phyloP scores from a whole-genome alignment of 2,797 vertebrate species.

The Decapterus maruadsi region DNA sequence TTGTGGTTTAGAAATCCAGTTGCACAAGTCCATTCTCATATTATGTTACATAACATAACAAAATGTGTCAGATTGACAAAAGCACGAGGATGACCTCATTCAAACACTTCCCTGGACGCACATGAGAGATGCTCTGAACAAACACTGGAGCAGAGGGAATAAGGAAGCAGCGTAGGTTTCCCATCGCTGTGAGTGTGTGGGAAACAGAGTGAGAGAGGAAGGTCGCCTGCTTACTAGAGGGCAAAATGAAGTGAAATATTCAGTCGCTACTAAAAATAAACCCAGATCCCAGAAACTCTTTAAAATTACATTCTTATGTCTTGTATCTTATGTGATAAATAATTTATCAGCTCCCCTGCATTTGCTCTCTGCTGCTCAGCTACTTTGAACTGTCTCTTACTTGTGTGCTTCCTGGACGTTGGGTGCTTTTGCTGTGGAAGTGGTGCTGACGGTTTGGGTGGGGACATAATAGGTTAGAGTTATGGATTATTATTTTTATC shows the following conservation, averaged over 20 bases:
- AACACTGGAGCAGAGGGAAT: slow-evolving; percentile 17
- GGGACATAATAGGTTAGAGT: not conserved
- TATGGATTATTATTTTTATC: not conserved
- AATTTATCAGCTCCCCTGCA: slow-evolving; percentile 55
- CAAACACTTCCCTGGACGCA: slow-evolving; percentile 2
- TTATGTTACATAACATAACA: not conserved
- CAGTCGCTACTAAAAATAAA: slow-evolving; percentile 71
- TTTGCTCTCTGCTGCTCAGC: slow-evolving; percentile 24
- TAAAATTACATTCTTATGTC: slow-evolving; percentile 66
- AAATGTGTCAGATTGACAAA: slow-evolving; percentile 9
- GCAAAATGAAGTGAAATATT: slow-evolving; percentile 68
- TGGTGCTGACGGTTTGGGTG: not conserved
- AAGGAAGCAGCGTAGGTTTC: slow-evolving; percentile 12
- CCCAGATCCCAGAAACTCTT: slow-evolving; percentile 60
- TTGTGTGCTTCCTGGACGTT: slow-evolving; percentile 22
- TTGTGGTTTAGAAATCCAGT: not conserved
- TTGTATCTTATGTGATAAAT: slow-evolving; percentile 66
- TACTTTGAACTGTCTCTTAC: slow-evolving; percentile 39
- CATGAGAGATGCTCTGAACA: slow-evolving; percentile 16
- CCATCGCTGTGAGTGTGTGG: slow-evolving; percentile 1
- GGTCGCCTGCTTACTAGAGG: slow-evolving; percentile 57
- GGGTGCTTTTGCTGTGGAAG: slow-evolving; percentile 5
- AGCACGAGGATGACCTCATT: slow-evolving; percentile 4
- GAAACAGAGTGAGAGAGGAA: slow-evolving; percentile 9
- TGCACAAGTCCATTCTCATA: not conserved